These are phyloP conservation scores for Arctia plantaginis DNA, from an alignment of 2,888 invertebrate genomes.

Conservation along the genomic window DNA sequence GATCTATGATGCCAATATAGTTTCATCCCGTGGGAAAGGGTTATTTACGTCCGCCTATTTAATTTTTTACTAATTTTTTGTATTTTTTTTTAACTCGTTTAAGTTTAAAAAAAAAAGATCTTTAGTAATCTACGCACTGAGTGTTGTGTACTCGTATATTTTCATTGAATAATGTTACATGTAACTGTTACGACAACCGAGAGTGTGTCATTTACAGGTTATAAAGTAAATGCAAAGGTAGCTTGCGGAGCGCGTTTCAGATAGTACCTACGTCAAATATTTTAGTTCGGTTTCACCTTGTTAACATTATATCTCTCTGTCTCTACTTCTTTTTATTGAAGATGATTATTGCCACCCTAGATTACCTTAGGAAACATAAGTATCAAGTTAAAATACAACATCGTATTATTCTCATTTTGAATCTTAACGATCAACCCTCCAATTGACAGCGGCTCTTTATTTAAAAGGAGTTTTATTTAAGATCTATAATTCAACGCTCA, in stretches of 20 bases:
- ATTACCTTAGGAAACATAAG: not conserved
- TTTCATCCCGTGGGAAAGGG: conserved; percentile 3
- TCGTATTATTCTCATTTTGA: not conserved
- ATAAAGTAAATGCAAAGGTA: no score
- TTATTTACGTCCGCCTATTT: not conserved
- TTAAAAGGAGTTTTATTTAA: not conserved
- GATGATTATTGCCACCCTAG: not conserved
- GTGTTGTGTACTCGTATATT: no score
- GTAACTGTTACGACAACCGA: no score
- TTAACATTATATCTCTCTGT: not conserved
- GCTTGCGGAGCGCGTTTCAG: no score
- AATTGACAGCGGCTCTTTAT: not conserved
- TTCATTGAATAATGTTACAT: no score
- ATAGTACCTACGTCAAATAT: not conserved
- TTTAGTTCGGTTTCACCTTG: not conserved
- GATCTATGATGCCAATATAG: not conserved
- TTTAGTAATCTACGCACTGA: no score
- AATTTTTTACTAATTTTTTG: no score
- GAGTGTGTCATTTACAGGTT: no score
- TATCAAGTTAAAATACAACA: not conserved
- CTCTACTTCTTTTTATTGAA: not conserved
- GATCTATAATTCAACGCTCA: not conserved
- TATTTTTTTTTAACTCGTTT: no score
- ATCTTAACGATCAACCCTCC: no score
- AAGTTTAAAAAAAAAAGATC: no score